These are phyloP conservation scores for Chaetorhynchus papuensis DNA, from an alignment of 2,113 vertebrate species.

Conservation along the genomic window DNA sequence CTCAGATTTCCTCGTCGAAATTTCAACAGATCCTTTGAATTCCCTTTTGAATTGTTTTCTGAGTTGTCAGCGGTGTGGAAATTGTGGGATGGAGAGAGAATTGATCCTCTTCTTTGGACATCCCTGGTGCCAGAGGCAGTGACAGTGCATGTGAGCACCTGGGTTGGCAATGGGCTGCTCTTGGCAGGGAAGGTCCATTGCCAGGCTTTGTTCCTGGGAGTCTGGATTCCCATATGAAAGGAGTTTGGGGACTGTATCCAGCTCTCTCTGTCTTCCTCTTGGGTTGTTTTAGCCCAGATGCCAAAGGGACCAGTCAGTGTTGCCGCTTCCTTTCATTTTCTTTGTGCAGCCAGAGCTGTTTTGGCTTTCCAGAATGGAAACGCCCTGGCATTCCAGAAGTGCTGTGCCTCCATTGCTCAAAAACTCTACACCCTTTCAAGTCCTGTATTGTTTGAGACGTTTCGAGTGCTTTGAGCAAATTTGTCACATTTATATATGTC, in stretches of 20 bases:
- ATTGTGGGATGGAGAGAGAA: conserved; percentile 33
- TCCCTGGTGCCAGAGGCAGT: conserved; percentile 26
- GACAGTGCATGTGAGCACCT: conserved; percentile 35
- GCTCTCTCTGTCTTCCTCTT: not conserved
- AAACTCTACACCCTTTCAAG: not conserved
- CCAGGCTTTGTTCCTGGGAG: conserved; percentile 35
- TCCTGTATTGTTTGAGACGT: not conserved
- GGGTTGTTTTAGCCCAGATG: not conserved
- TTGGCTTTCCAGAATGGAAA: not conserved
- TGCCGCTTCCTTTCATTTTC: not conserved
- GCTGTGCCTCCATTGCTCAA: not conserved
- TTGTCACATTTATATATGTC: not conserved
- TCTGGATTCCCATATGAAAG: conserved; percentile 19
- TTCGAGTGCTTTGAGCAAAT: not conserved
- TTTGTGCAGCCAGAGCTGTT: not conserved
- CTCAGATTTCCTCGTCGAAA: conserved; percentile 27
- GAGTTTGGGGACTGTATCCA: conserved; percentile 13
- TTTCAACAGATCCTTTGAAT: conserved; percentile 67
- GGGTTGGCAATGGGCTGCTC: conserved; percentile 19
- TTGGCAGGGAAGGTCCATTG: not conserved
- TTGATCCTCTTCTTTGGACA: conserved; percentile 37
- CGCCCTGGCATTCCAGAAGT: not conserved
- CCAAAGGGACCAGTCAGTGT: not conserved
- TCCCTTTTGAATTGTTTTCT: conserved; percentile 54
- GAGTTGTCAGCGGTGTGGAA: conserved; percentile 49